Conservation (phyloP, 2,113 vertebrate genomes). For the Rousettus leschenaultii region DNA sequence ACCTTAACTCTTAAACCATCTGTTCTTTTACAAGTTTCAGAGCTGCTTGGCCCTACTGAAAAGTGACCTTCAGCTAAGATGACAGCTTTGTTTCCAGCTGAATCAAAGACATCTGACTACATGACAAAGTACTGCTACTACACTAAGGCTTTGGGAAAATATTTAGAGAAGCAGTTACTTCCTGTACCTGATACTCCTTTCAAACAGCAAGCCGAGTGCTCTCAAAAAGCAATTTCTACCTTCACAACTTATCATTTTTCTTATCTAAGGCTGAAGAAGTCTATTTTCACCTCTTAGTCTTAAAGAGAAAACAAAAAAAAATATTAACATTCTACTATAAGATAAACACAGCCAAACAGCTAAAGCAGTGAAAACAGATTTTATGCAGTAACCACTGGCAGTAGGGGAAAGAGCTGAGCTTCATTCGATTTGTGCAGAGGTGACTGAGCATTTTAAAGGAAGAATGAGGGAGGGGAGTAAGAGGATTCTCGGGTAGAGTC, state of each 20-base stretch:
- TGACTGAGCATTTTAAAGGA: neutral
- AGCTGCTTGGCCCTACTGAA: neutral
- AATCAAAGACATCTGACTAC: conserved; percentile 77
- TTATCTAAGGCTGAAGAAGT: conserved; percentile 16
- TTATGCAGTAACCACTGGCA: neutral
- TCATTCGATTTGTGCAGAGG: neutral
- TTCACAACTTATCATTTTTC: conserved; percentile 18
- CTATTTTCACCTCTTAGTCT: neutral
- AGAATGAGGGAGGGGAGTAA: neutral
- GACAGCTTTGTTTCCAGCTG: conserved; percentile 48
- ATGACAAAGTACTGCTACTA: conserved; percentile 74
- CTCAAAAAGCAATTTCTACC: conserved; percentile 19
- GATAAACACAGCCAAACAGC: neutral
- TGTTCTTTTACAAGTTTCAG: neutral
- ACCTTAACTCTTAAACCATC: neutral
- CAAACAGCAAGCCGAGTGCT: neutral
- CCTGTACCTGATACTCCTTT: conserved; percentile 44
- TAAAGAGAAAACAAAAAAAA: neutral
- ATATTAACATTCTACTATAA: conserved; percentile 6
- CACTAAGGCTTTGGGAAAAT: conserved; percentile 60
- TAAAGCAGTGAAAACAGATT: neutral
- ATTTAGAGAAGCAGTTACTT: conserved; percentile 32
- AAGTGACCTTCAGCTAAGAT: neutral
- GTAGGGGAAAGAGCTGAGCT: neutral
- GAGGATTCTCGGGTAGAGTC: neutral